These are phyloP conservation scores for Serripes groenlandicus DNA, from an alignment of 2,888 invertebrate genomes.

Conservation along the genomic window DNA sequence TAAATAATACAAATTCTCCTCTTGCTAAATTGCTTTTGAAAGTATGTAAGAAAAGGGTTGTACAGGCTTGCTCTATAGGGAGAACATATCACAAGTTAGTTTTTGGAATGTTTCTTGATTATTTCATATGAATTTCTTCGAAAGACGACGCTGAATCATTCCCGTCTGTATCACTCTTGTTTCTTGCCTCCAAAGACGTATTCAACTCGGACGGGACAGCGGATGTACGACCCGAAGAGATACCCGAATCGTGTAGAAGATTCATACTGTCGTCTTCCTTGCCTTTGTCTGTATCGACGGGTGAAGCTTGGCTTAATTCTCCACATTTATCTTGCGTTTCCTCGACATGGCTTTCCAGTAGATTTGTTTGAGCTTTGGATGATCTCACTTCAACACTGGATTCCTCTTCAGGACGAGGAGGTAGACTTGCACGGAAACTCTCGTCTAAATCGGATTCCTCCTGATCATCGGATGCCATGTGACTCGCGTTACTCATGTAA, in stretches of 20 bases:
- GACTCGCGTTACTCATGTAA: slow-evolving; percentile 39
- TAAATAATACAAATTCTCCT: too few species aligned
- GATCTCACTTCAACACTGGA: slow-evolving; percentile 53
- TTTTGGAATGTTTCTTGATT: slow-evolving; percentile 14
- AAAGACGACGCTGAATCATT: slow-evolving; percentile 72
- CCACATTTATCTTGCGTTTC: slow-evolving; percentile 13
- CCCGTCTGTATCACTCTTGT: slow-evolving; percentile 49
- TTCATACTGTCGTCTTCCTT: slow-evolving; percentile 9
- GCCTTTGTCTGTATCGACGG: slow-evolving; percentile 32
- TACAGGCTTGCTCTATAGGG: too few species aligned
- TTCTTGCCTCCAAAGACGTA: slow-evolving; percentile 28
- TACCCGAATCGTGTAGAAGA: slow-evolving; percentile 59
- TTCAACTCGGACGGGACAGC: slow-evolving; percentile 41
- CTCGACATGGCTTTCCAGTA: slow-evolving; percentile 41
- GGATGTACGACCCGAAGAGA: slow-evolving; percentile 67
- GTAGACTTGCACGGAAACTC: neutral
- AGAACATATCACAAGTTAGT: neutral
- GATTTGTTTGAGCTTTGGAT: slow-evolving; percentile 54
- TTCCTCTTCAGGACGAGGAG: slow-evolving; percentile 56
- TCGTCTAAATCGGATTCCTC: slow-evolving; percentile 42
- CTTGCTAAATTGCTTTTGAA: too few species aligned
- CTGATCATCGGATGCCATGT: slow-evolving; percentile 41
- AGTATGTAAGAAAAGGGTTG: too few species aligned
- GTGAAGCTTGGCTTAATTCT: neutral
- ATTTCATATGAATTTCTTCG: slow-evolving; percentile 67